Percentiles rank a stretch among this genome's conserved stretches.
These are phyloP conservation scores for Epiblema foenella DNA, from an alignment of 2,888 invertebrate species.

Conservation along the genomic window DNA sequence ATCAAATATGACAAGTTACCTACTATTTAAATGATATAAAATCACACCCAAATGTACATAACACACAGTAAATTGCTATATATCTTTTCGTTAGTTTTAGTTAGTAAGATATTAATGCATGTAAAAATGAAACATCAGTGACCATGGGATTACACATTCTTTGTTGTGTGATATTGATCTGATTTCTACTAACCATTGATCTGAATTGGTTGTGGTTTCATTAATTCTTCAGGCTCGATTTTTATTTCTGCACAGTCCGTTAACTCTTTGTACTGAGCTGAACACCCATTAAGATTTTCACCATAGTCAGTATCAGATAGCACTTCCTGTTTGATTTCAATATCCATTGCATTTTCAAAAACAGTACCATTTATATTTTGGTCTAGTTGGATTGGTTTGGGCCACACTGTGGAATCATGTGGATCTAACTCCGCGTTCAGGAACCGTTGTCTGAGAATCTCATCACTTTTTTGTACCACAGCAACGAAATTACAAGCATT, in stretches of 20 bases:
- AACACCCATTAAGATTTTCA: conserved; percentile 47
- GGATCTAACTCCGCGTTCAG: conserved; percentile 22
- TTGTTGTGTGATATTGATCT: neutral
- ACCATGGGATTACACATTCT: too few relatives aligned
- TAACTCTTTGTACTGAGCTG: conserved; percentile 29
- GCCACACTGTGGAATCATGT: conserved; percentile 59
- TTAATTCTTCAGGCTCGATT: conserved; percentile 72
- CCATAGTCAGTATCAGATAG: conserved; percentile 68
- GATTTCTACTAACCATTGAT: conserved; percentile 54
- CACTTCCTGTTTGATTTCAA: conserved; percentile 73
- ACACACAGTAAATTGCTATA: too few relatives aligned
- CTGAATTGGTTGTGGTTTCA: conserved; percentile 53
- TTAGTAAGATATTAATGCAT: too few relatives aligned
- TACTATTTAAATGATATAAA: too few relatives aligned
- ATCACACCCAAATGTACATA: too few relatives aligned
- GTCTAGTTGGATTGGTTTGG: conserved; percentile 72
- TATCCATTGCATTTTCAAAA: conserved; percentile 53
- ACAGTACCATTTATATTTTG: conserved; percentile 57
- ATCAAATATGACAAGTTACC: too few relatives aligned
- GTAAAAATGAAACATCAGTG: too few relatives aligned
- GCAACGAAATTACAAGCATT: conserved; percentile 62
- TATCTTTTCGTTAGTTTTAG: too few relatives aligned
- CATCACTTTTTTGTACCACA: conserved; percentile 59
- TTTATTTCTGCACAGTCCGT: conserved; percentile 65
- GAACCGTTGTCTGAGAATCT: conserved; percentile 54